These are phyloP conservation scores for Eulacestoma nigropectus DNA, from an alignment of 2,113 vertebrate species.

Conservation along the genomic window DNA sequence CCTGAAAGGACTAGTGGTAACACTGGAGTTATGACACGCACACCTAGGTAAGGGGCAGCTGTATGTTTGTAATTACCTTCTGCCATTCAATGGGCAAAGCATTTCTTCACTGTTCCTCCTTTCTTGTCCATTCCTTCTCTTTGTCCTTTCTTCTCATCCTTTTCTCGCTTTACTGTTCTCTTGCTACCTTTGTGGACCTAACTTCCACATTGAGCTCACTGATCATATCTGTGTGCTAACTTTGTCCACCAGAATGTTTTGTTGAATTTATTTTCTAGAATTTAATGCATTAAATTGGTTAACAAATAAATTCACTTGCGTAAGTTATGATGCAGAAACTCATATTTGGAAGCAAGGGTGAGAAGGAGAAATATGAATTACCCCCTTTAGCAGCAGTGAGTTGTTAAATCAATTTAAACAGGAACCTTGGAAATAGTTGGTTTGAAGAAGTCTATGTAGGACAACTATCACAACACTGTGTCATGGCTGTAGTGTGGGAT, in stretches of 20 bases:
- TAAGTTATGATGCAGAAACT: neutral
- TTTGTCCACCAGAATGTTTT: neutral
- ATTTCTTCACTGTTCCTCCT: neutral
- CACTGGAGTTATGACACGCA: neutral
- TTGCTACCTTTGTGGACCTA: neutral
- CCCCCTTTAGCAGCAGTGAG: neutral
- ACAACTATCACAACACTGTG: neutral
- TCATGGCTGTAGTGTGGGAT: neutral
- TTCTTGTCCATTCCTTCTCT: neutral
- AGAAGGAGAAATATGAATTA: neutral
- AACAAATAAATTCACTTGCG: neutral
- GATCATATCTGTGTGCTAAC: neutral
- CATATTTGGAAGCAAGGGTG: neutral
- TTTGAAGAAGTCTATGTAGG: neutral
- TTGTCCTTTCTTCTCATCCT: neutral
- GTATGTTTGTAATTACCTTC: neutral
- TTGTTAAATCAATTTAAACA: neutral
- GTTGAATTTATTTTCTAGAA: neutral
- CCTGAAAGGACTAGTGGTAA: neutral
- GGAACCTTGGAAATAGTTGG: neutral
- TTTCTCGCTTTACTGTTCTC: neutral
- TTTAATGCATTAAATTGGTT: neutral
- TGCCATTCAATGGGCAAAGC: neutral
- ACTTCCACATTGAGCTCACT: neutral
- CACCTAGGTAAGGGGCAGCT: neutral